phyloP scores from a whole-genome alignment of 1,140 invertebrate genomes.

The Drosophila pachea region DNA sequence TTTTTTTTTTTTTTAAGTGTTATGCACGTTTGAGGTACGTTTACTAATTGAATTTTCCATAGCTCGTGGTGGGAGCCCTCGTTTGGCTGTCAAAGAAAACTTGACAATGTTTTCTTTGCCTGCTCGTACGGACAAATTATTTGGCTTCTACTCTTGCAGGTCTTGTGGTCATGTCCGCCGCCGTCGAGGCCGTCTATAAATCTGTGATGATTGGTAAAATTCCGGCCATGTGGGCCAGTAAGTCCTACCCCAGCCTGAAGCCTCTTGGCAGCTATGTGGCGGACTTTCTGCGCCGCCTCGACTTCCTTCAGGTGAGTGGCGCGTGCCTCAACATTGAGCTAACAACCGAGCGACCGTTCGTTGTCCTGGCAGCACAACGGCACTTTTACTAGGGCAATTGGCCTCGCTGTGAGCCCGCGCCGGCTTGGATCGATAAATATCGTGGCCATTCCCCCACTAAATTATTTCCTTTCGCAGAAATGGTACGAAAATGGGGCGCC shows the following conservation, averaged over 20 bases:
- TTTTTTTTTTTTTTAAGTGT: slow-evolving; percentile 18
- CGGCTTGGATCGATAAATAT: background rate
- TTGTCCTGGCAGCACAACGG: slow-evolving; percentile 20
- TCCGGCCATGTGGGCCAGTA: slow-evolving; percentile 89
- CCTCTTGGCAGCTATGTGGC: slow-evolving; percentile 93
- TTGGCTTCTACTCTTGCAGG: slow-evolving; percentile 80
- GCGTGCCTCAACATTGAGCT: background rate
- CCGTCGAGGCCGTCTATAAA: slow-evolving; percentile 91
- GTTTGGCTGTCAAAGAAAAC: slow-evolving; percentile 17
- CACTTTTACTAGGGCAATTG: slow-evolving; percentile 20
- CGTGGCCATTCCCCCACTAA: slow-evolving; percentile 1
- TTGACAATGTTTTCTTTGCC: slow-evolving; percentile 13
- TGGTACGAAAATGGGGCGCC: slow-evolving; percentile 93
- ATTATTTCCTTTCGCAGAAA: slow-evolving; percentile 79
- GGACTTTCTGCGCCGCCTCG: slow-evolving; percentile 90
- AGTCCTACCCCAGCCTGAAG: slow-evolving; percentile 96
- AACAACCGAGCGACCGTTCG: slow-evolving; percentile 13
- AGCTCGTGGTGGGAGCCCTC: slow-evolving; percentile 12
- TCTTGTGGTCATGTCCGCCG: slow-evolving; percentile 90
- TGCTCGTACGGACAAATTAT: background rate
- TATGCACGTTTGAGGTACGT: slow-evolving; percentile 5
- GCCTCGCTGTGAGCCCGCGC: background rate
- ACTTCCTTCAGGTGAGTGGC: slow-evolving; percentile 85
- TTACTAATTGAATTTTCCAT: slow-evolving; percentile 23
- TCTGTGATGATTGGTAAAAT: slow-evolving; percentile 92